Evolutionary conservation across 2,113 vertebrate genomes (phyloP).

Genomic region (Trachemys scripta): DNA sequence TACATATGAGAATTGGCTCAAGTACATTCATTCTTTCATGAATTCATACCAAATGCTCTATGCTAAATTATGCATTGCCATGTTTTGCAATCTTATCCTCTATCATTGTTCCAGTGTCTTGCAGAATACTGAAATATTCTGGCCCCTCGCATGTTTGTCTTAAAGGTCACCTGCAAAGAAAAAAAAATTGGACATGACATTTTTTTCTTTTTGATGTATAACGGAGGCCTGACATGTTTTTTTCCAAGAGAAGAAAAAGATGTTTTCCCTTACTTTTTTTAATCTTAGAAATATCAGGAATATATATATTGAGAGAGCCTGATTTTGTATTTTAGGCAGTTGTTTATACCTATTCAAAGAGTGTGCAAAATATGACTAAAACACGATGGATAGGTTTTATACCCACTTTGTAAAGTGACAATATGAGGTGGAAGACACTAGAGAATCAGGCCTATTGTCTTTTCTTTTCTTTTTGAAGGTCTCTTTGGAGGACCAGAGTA

Average conservation of each 20-base stretch:
- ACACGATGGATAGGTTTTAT: background rate
- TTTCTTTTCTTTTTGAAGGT: background rate
- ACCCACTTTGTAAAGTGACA: background rate
- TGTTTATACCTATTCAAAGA: background rate
- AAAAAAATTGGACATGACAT: background rate
- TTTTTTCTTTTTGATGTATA: background rate
- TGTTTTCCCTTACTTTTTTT: background rate
- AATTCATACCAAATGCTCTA: background rate
- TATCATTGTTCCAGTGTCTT: background rate
- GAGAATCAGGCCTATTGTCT: background rate
- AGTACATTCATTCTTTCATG: background rate
- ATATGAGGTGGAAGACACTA: background rate
- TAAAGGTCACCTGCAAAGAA: background rate
- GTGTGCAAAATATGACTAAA: background rate
- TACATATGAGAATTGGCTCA: background rate
- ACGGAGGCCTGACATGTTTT: background rate
- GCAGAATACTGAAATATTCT: background rate
- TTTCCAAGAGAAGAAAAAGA: background rate
- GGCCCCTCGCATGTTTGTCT: background rate
- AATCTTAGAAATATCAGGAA: background rate
- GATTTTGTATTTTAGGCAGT: background rate
- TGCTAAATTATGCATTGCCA: fast-evolving
- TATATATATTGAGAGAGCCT: background rate
- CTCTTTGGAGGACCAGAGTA: background rate
- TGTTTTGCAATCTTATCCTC: background rate